Conservation (phyloP, 2,888 invertebrate genomes). For the Ennomos fuscantarius region DNA sequence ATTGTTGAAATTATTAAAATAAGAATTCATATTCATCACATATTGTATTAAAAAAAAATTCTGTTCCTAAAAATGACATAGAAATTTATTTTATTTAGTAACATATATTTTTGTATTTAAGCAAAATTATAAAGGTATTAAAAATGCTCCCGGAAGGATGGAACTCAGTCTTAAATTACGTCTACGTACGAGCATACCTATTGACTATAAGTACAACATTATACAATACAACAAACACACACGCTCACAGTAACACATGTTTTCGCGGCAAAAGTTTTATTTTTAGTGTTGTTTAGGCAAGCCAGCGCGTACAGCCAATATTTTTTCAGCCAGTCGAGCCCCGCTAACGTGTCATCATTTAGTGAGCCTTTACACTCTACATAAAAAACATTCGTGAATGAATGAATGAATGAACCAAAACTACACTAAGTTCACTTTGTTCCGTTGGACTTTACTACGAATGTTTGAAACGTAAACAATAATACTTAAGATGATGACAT, state of each 20-base stretch:
- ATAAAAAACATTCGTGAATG: slow-evolving; percentile 36
- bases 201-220: not conserved
- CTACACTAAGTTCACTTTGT: slow-evolving; percentile 17
- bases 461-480: slow-evolving; percentile 30
- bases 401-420: slow-evolving; percentile 29
- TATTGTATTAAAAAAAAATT: not conserved
- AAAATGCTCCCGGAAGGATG: slow-evolving; percentile 32
- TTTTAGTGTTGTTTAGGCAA: slow-evolving; percentile 48
- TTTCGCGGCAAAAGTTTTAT: slow-evolving; percentile 64
- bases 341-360: slow-evolving; percentile 46
- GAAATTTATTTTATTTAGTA: slow-evolving; percentile 1
- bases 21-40: too few relatives aligned
- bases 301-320: slow-evolving; percentile 49
- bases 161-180: slow-evolving; percentile 23
- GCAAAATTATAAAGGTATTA: not conserved
- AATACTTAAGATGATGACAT: slow-evolving; percentile 21
- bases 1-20: too few relatives aligned
- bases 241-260: slow-evolving; percentile 61
- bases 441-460: slow-evolving; percentile 37
- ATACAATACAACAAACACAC: slow-evolving; percentile 28
- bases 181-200: slow-evolving; percentile 24
- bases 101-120: slow-evolving; percentile 1
- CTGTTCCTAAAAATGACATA: too few relatives aligned
- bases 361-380: slow-evolving; percentile 54
- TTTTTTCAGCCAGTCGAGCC: slow-evolving; percentile 53